These are phyloP conservation scores for Laticauda laticaudata DNA, from an alignment of 2,113 vertebrate genomes.

Conservation along the genomic window DNA sequence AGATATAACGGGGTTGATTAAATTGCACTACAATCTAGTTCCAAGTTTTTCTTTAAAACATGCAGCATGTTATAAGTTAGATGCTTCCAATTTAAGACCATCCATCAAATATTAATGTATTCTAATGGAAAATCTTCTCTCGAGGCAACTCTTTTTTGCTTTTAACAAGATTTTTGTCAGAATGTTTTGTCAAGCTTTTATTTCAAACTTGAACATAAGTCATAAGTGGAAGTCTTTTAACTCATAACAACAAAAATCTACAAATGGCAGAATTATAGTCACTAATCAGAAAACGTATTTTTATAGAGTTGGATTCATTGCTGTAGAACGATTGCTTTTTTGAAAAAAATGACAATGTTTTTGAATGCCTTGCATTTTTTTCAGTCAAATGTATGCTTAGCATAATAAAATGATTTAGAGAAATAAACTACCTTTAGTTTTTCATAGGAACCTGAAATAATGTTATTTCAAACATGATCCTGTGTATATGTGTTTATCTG, in stretches of 20 bases:
- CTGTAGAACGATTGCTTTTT: neutral
- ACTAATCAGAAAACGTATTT: neutral
- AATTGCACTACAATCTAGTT: conserved; percentile 40
- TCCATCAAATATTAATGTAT: conserved; percentile 76
- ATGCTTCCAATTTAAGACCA: conserved; percentile 53
- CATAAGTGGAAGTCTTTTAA: conserved; percentile 40
- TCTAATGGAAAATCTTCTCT: conserved; percentile 73
- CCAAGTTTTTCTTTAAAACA: conserved; percentile 45
- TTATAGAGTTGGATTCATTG: neutral
- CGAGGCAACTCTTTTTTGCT: conserved; percentile 60
- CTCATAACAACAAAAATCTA: conserved; percentile 11
- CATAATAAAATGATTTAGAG: neutral
- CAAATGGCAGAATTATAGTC: neutral
- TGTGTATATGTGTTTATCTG: rapidly evolving
- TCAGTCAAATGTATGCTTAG: neutral
- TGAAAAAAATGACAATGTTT: neutral
- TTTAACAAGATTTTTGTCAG: conserved; percentile 55
- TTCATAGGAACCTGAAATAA: neutral
- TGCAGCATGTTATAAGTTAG: conserved; percentile 60
- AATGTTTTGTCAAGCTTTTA: conserved; percentile 55
- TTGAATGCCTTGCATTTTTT: neutral
- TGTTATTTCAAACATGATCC: neutral
- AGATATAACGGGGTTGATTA: conserved; percentile 40
- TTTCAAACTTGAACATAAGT: conserved; percentile 38
- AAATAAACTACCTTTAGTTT: neutral